Evolutionary conservation across 2,113 vertebrate genomes (phyloP).

Genomic region (Xiphorhynchus elegans): DNA sequence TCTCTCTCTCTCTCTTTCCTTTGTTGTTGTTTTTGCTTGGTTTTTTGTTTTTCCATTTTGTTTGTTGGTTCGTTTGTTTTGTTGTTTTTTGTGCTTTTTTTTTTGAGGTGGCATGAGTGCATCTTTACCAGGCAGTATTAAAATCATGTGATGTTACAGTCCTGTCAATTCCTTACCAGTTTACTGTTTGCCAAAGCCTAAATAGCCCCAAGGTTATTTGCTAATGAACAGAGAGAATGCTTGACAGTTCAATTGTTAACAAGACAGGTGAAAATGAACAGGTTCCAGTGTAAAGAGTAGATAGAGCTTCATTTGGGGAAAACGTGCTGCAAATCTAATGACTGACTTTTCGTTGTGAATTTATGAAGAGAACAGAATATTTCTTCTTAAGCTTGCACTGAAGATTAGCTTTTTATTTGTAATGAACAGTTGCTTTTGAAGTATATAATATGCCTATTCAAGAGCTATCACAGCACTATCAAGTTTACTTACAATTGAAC

Average conservation of each 20-base stretch:
- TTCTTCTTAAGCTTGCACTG: not conserved
- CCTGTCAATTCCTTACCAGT: not conserved
- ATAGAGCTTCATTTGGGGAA: not conserved
- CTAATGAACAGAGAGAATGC: not conserved
- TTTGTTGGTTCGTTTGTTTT: not conserved
- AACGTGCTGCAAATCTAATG: not conserved
- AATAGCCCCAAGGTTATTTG: not conserved
- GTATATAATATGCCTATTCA: not conserved
- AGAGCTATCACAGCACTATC: not conserved
- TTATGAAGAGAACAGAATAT: not conserved
- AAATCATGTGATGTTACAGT: not conserved
- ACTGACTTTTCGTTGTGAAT: not conserved
- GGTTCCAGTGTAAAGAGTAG: not conserved
- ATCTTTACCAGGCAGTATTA: not conserved
- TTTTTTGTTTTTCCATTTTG: too few relatives aligned
- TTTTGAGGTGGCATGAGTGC: fast-evolving
- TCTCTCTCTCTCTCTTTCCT: too few relatives aligned
- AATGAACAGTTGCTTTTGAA: not conserved
- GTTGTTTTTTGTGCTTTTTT: not conserved
- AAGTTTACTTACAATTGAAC: conserved; percentile 3
- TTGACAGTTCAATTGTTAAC: not conserved
- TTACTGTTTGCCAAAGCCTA: not conserved
- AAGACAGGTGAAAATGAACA: not conserved
- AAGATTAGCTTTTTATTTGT: not conserved
- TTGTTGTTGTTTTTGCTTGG: too few relatives aligned